Evolutionary conservation across 2,113 vertebrate genomes (phyloP).

Genomic region (Gymnarchus niloticus): DNA sequence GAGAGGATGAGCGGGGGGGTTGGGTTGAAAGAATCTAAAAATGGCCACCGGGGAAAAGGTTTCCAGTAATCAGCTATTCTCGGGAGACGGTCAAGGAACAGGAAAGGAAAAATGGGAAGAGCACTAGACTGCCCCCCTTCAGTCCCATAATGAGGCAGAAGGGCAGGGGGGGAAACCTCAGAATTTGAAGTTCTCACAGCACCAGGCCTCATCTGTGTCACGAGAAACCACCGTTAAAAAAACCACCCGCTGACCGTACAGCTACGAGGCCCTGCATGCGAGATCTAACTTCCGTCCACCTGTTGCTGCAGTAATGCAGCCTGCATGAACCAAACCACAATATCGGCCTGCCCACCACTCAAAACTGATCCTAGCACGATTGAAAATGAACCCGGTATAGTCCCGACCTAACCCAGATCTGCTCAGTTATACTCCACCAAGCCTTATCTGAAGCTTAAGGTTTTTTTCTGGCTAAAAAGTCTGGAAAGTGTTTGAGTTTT

Average conservation of each 20-base stretch:
- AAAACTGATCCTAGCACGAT: neutral
- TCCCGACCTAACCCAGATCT: neutral
- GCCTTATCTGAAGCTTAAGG: neutral
- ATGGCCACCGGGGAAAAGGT: conserved; percentile 2
- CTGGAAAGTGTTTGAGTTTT: neutral
- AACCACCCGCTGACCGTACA: neutral
- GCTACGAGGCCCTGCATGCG: neutral
- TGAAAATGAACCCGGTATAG: neutral
- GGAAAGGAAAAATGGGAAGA: neutral
- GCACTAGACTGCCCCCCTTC: neutral
- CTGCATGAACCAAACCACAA: neutral
- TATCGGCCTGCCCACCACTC: neutral
- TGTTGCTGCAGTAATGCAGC: neutral
- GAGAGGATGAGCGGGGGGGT: neutral
- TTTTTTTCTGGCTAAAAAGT: neutral
- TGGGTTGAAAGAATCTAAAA: conserved; percentile 5
- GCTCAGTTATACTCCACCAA: neutral
- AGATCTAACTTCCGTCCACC: conserved; percentile 9
- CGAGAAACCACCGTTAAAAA: neutral
- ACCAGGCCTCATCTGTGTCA: conserved; percentile 8
- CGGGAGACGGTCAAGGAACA: neutral
- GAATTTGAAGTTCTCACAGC: neutral
- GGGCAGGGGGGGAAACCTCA: neutral
- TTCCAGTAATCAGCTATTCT: conserved; percentile 1
- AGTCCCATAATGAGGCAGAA: neutral